Percentiles rank a stretch among this genome's conserved stretches.
These are phyloP conservation scores for Glaucopsyche alexis DNA, from an alignment of 2,888 invertebrate genomes.

Conservation along the genomic window DNA sequence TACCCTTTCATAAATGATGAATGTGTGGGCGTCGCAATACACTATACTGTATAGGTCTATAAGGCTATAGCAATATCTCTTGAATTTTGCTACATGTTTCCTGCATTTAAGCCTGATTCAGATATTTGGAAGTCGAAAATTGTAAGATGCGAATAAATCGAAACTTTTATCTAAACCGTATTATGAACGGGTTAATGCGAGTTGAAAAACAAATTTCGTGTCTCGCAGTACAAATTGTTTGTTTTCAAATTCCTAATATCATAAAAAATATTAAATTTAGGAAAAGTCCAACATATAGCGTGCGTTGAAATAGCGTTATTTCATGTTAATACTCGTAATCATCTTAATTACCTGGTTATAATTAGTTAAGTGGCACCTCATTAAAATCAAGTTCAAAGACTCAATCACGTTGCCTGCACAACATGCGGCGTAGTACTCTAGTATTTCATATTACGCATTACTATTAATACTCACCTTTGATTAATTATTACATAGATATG, in stretches of 20 bases:
- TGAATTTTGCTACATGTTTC: no score
- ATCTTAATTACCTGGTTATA: slow-evolving; percentile 6
- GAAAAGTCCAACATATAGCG: not conserved
- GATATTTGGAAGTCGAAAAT: no score
- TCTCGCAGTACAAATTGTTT: no score
- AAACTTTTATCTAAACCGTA: no score
- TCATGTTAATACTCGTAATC: not conserved
- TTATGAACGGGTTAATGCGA: no score
- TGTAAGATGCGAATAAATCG: no score
- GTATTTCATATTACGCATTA: not conserved
- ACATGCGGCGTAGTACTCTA: not conserved
- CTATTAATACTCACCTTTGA: slow-evolving; percentile 75
- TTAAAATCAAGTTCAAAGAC: not conserved
- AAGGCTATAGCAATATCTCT: no score
- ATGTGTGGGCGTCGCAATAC: not conserved
- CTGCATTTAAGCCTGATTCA: no score
- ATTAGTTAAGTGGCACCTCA: slow-evolving; percentile 10
- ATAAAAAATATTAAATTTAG: not conserved
- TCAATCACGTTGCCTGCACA: not conserved
- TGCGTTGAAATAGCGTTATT: not conserved
- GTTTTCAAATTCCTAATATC: no score
- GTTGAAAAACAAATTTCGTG: no score
- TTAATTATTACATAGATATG: no score
- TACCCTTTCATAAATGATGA: not conserved
- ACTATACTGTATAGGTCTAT: no score